Evolutionary conservation across 2,888 invertebrate species (phyloP), one percentile per base, ranked within the genome.

Genomic region (Drosophila antonietae): DNA sequence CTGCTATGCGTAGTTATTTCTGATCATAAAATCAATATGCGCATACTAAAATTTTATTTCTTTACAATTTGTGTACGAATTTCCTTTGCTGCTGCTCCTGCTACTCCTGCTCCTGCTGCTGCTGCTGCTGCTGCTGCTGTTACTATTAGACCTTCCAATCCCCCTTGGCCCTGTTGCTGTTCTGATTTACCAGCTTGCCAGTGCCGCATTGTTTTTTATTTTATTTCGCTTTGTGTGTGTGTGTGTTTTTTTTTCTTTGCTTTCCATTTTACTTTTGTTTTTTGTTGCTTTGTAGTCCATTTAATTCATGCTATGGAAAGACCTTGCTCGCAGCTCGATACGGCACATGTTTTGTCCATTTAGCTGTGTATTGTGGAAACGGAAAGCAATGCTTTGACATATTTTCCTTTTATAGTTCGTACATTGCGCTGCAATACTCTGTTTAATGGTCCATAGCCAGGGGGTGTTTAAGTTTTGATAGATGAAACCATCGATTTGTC

Each of bases 21-120:
- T 83, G 88, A 86, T 84, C 86, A 89, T 89, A 89, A 89, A 89
- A 89, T 89, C 88, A 90, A 89, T 90, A 89, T 90, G 89, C 88
- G 90, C 86, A 89, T 85, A 87, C 85, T 90, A 87, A 88, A 90
- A 88, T 88, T 89, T 90, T 89, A 90, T 89, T 90, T 78, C 88
- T 80, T 84, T 83, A 83, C 84, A 89, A 88, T 88, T 86, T 88
- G 90, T 86, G 76, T 88, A 86, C 87, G 84, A 88, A 88, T 86
- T 86, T 77, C 64, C 66, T 59, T 75, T 61, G 62, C 46, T 63
- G 56, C 52, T 62, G 55, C 44, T 66, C 35, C 41, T 51, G 37
- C 63, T 31, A 15, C 65, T 56, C 37, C 37, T 39, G 15, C 8
- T n/a, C 33, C 58, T 59, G 35, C 41, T 51, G 37, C 63, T 31